Base-by-base conservation (phyloP, 2,797 vertebrate genomes). In the Sciurus vulgaris region DNA sequence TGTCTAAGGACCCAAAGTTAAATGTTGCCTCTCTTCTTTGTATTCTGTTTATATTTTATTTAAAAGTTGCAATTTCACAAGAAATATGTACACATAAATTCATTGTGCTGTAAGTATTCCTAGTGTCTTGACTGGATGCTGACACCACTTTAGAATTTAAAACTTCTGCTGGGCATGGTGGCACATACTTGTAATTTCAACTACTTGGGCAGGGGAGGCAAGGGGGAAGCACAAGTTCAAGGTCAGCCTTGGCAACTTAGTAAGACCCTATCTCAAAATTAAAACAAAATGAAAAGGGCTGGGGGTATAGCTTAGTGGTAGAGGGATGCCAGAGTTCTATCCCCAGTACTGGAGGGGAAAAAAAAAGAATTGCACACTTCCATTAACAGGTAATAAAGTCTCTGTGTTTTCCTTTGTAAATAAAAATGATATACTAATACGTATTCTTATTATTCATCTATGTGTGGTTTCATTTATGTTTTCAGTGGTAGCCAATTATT, bases 401-500 rank as follows among this genome's bases (percentile, higher is more conserved):
- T 69, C 51, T 69, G 41, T 13, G 15, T 49, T 77, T 8, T 38
- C 38, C 47, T 94, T 93, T 89, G 22, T 24, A 87, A 38, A 82
- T 84, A 77, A 93, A 95, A 92, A 92, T 35, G 7, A 86, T 86
- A 51, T 2, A 78, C 70, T 28, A 61, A n/a, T 67, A 33, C 12
- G n/a, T 67, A 12, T 33, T 28, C 5, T 65, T 76, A 86, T 41
- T 61, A 93, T 59, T 82, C 88, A 73, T 63, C n/a, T 83, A 77
- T 28, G 4, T 92, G 83, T 93, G 59, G 61, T 20, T 95, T 79
- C 44, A 95, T 93, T 96, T 94, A 81, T 82, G 54, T 90, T 94
- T 97, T 93, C 54, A 92, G 77, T 72, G 63, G 51, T 56, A 67
- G 30, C 24, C 24, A 56, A 91, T 47, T 93, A 91, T 72, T 91